Conservation (phyloP, 2,797 vertebrate genomes). For the Arremon brunneinucha region DNA sequence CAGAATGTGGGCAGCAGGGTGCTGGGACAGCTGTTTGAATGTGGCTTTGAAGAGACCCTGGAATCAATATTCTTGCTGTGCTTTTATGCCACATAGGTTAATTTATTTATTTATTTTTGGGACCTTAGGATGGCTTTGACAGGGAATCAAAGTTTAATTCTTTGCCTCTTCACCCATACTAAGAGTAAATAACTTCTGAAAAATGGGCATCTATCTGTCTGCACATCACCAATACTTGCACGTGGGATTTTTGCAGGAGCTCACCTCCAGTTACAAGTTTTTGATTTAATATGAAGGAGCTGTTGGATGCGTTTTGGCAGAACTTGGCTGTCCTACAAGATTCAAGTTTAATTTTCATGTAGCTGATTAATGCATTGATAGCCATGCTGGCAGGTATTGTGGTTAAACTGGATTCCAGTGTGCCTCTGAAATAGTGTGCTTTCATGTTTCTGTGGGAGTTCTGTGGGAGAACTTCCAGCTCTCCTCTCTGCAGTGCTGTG, state of each 20-base stretch:
- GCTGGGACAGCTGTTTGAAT: neutral
- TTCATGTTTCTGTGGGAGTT: neutral
- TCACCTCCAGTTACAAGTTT: neutral
- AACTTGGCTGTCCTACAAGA: neutral
- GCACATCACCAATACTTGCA: neutral
- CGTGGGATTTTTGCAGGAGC: neutral
- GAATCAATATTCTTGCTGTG: neutral
- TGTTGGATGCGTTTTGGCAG: neutral
- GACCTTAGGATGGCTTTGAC: neutral
- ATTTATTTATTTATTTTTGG: neutral
- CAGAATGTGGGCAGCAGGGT: neutral
- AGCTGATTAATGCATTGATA: constrained; percentile 25
- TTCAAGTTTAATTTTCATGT: neutral
- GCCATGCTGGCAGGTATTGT: neutral
- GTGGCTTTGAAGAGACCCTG: neutral
- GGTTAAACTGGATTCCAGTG: constrained; percentile 1
- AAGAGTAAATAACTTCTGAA: neutral
- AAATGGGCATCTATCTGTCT: neutral
- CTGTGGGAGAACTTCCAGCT: neutral
- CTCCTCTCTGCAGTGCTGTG: neutral
- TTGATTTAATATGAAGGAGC: neutral
- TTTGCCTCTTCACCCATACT: neutral
- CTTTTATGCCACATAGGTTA: neutral
- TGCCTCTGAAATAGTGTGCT: neutral
- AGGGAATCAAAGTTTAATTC: neutral